These are phyloP conservation scores for Neolamprologus devosi DNA, from an alignment of 2,113 vertebrate genomes.

Conservation along the genomic window DNA sequence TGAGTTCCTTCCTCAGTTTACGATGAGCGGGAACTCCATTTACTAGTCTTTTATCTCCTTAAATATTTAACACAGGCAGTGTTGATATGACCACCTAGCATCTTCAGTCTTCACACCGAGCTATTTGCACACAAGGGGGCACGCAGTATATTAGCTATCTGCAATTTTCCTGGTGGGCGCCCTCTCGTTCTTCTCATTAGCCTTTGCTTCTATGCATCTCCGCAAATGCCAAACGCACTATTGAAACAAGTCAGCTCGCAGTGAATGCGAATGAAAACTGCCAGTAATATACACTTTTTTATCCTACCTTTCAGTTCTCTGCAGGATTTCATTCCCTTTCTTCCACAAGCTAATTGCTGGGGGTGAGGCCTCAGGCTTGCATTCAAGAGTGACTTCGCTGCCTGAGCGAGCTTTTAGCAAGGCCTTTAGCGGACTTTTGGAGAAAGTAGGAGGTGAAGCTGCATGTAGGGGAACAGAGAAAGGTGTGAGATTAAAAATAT, in stretches of 20 bases:
- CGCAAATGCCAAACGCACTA: constrained; percentile 40
- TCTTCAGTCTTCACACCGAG: neutral
- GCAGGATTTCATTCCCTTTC: constrained; percentile 80
- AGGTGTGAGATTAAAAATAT: neutral
- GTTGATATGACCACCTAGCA: neutral
- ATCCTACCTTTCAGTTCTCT: constrained; percentile 82
- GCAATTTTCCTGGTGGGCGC: neutral
- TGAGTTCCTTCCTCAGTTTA: neutral
- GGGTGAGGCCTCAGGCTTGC: constrained; percentile 87
- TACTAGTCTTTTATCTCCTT: neutral
- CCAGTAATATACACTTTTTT: constrained; percentile 10
- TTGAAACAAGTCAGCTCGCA: constrained; percentile 10
- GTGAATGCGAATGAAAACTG: constrained; percentile 26
- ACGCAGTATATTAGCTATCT: neutral
- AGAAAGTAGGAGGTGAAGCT: constrained; percentile 91
- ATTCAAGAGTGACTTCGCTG: constrained; percentile 85
- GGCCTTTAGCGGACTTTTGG: constrained; percentile 78
- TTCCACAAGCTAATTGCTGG: constrained; percentile 85
- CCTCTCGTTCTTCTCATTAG: constrained; percentile 33
- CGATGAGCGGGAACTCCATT: neutral
- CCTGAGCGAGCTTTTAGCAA: constrained; percentile 84
- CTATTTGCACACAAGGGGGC: neutral
- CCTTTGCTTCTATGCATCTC: constrained; percentile 22
- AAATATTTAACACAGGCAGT: neutral
- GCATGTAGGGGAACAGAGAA: neutral